Evolutionary conservation across 2,113 vertebrate genomes (phyloP), one percentile per base, ranked within the genome.

Genomic region (Cathartes aura): DNA sequence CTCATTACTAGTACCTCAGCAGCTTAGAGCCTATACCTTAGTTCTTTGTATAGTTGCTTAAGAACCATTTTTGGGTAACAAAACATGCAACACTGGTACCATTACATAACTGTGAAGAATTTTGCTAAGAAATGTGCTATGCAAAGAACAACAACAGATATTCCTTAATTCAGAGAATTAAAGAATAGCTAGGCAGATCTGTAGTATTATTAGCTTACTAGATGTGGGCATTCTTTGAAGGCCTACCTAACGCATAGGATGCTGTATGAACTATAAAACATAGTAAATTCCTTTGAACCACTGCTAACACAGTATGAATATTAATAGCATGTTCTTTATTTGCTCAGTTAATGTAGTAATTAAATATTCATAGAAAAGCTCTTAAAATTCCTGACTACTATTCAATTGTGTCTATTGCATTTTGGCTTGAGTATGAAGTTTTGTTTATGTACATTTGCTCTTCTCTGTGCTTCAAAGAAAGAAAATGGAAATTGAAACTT

Each of bases 281-380:
- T 52, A 89, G 53, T 82, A 72, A 91, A 91, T 86, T 87, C 84
- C 66, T 88, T 60, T 88, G 72, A 94, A 92, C 59, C 55, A 71
- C 59, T 90, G 48, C 68, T 94, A 82, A 72, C 63, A 75, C 48
- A 48, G 21, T 89, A 93, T 78, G 40, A 97, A 89, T 97, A 95
- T 89, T 96, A 93, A 94, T n/a, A 84, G 43, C 36, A 56, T 42
- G 53, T 45, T 94, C 91, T 96, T 96, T 91, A 94, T 91, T 96
- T 94, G 71, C 84, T 93, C 91, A 70, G 62, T 96, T 92, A 94
- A 95, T 90, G 67, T 36, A 91, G 74, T 70, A 88, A 94, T 93
- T 85, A 97, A 97, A 96, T 85, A 96, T 91, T 97, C 87, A 93
- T 94, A 82, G n/a, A 60, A 91, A 90, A 63, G 81, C 66, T 66